These are phyloP conservation scores for Notolabrus celidotus DNA, from an alignment of 2,797 vertebrate species.

Conservation along the genomic window DNA sequence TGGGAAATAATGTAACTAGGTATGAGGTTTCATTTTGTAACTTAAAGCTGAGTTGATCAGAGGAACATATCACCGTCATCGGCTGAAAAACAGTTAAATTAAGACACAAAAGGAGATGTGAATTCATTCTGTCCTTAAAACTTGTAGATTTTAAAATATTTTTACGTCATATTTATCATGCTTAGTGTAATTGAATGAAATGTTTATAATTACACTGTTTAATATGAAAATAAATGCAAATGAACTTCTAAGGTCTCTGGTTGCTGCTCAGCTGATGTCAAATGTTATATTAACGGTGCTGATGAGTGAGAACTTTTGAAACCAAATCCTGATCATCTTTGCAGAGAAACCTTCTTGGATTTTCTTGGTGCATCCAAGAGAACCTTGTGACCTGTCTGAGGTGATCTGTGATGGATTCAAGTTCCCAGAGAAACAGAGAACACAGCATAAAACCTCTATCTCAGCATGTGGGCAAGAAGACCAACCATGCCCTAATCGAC, in stretches of 20 bases:
- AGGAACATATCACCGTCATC: slow-evolving; percentile 89
- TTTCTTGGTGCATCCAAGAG: too few relatives aligned
- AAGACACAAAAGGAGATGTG: slow-evolving; percentile 84
- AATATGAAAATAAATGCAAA: slow-evolving; percentile 99
- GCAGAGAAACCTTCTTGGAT: too few relatives aligned
- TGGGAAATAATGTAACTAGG: slow-evolving; percentile 85
- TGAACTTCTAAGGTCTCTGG: slow-evolving; percentile 71
- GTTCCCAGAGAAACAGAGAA: too few relatives aligned
- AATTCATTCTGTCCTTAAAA: slow-evolving; percentile 91
- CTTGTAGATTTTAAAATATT: slow-evolving; percentile 98
- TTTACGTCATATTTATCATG: slow-evolving; percentile 99
- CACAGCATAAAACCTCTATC: too few relatives aligned
- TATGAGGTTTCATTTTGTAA: slow-evolving; percentile 89
- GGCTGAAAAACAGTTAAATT: slow-evolving; percentile 73
- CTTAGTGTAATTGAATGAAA: slow-evolving; percentile 98
- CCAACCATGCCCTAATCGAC: too few relatives aligned
- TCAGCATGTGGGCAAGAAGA: too few relatives aligned
- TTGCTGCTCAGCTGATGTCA: too few relatives aligned
- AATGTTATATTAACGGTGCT: too few relatives aligned
- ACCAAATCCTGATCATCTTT: too few relatives aligned
- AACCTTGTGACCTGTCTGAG: too few relatives aligned
- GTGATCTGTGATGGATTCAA: too few relatives aligned
- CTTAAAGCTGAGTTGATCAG: slow-evolving; percentile 85
- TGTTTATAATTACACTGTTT: slow-evolving; percentile 99
- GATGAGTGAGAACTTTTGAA: too few relatives aligned